phyloP scores from a whole-genome alignment of 1,140 invertebrate genomes.

The Ptiloglossa arizonensis region DNA sequence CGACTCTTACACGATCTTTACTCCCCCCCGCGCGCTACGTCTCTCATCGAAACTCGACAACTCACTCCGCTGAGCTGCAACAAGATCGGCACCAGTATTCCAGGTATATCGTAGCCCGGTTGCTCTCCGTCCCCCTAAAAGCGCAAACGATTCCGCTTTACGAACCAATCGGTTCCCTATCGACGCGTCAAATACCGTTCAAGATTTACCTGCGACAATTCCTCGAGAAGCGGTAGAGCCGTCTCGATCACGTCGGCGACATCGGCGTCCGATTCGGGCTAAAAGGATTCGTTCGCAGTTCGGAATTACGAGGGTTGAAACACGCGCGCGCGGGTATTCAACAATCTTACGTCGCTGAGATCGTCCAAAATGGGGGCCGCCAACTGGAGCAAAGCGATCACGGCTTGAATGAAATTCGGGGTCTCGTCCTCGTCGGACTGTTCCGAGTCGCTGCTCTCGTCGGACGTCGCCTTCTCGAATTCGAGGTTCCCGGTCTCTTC shows the following conservation, averaged over 20 bases:
- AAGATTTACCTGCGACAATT: conserved; percentile 72
- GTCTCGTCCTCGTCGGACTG: conserved; percentile 63
- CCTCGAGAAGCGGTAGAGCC: conserved; percentile 74
- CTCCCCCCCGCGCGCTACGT: not conserved
- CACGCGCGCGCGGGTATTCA: not conserved
- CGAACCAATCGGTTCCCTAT: not conserved
- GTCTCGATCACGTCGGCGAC: conserved; percentile 70
- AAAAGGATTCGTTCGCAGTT: conserved; percentile 58
- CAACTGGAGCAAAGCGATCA: conserved; percentile 73
- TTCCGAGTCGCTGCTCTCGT: conserved; percentile 32
- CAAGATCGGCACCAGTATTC: conserved; percentile 70
- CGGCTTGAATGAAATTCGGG: conserved; percentile 67
- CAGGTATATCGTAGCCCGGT: conserved; percentile 67
- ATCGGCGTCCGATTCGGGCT: conserved; percentile 77
- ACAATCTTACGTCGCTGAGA: conserved; percentile 76
- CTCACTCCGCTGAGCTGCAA: conserved; percentile 71
- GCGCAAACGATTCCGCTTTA: not conserved
- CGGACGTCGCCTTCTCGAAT: conserved; percentile 20
- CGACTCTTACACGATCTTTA: not conserved
- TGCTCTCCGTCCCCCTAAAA: conserved; percentile 74
- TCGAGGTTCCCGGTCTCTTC: conserved; percentile 13
- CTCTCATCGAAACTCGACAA: not conserved
- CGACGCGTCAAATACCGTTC: no score
- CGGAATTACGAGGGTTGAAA: not conserved
- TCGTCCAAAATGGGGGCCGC: conserved; percentile 76